Conservation (phyloP, 2,797 vertebrate genomes). For the Galagoides demidoff region DNA sequence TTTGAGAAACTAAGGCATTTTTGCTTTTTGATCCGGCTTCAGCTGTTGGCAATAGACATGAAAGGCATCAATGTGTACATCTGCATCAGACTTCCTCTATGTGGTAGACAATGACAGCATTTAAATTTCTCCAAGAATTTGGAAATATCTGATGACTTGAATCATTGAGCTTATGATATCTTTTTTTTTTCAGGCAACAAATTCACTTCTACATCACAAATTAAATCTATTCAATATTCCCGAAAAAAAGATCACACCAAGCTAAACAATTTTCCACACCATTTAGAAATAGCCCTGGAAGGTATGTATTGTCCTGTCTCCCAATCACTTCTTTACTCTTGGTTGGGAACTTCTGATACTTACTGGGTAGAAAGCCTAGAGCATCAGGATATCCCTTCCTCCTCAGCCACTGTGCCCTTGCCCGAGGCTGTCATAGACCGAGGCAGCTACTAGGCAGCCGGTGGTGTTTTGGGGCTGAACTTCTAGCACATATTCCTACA, state of each 20-base stretch:
- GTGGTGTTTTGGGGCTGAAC: neutral
- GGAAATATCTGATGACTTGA: neutral
- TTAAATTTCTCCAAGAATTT: neutral
- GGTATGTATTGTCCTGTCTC: neutral
- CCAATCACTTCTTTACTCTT: neutral
- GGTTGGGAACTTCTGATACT: neutral
- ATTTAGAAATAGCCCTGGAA: neutral
- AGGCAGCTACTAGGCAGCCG: neutral
- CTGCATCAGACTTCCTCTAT: neutral
- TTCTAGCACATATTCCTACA: too few species aligned
- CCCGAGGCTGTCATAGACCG: neutral
- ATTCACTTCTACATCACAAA: neutral
- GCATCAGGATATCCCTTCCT: rapidly evolving
- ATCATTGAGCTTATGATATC: neutral
- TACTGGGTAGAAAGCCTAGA: rapidly evolving
- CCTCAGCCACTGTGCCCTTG: neutral
- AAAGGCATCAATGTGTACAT: too few species aligned
- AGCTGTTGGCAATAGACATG: too few species aligned
- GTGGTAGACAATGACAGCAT: neutral
- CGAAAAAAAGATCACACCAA: neutral
- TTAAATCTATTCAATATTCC: neutral
- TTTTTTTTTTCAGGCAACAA: too few species aligned
- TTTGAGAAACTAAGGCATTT: neutral
- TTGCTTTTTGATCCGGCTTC: neutral
- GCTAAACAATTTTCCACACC: neutral